A percentile compares a stretch with the other conserved stretches of the same genome.
phyloP scores from a whole-genome alignment of 2,888 invertebrate species.

The Callimorpha dominula region DNA sequence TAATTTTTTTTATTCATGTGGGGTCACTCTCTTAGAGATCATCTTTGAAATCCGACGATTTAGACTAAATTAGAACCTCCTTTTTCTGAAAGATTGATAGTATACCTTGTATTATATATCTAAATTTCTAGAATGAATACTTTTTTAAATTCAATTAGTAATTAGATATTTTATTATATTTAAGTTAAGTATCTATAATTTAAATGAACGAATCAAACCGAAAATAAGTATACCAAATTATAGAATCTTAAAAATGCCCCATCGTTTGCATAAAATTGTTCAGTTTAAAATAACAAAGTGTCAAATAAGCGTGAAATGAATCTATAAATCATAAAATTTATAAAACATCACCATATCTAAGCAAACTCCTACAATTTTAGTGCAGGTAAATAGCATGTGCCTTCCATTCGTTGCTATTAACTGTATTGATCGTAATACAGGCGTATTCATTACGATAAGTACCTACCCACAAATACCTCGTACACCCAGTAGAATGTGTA shows the following conservation, averaged over 20 bases:
- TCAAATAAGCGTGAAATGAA: neutral
- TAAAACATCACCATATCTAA: neutral
- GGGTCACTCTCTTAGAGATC: too few species aligned
- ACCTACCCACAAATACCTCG: slow-evolving; percentile 76
- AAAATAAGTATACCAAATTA: too few species aligned
- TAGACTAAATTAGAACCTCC: neutral
- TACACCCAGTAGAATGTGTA: slow-evolving; percentile 77
- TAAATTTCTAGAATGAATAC: too few species aligned
- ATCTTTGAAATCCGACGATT: neutral
- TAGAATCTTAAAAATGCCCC: too few species aligned
- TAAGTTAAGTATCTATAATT: too few species aligned
- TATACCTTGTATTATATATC: too few species aligned
- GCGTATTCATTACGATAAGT: slow-evolving; percentile 30
- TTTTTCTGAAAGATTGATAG: too few species aligned
- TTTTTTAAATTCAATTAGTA: too few species aligned
- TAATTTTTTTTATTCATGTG: too few species aligned
- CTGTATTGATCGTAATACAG: slow-evolving; percentile 11
- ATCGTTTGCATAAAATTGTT: too few species aligned
- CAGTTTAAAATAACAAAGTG: neutral
- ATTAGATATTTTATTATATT: too few species aligned
- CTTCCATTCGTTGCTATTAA: neutral
- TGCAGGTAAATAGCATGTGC: neutral
- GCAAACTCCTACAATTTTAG: neutral
- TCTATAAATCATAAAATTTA: neutral
- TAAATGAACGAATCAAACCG: too few species aligned